These are phyloP conservation scores for Orthonychiurus folsomi DNA, from an alignment of 2,888 invertebrate species.

Conservation along the genomic window DNA sequence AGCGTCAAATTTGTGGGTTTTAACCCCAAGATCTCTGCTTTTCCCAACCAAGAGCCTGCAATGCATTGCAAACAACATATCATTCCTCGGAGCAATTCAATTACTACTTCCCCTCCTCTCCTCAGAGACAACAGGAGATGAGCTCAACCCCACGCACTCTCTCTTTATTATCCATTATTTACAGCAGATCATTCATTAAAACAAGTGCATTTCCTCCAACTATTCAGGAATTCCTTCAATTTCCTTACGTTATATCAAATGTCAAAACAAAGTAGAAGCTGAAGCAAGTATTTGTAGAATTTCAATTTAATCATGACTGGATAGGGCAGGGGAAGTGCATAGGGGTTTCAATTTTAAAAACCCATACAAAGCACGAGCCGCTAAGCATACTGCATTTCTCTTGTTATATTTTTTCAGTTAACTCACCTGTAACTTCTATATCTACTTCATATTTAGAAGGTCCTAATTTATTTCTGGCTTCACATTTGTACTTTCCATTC, in stretches of 20 bases:
- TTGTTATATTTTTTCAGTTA: too few relatives aligned
- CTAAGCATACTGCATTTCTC: too few relatives aligned
- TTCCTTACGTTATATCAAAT: too few relatives aligned
- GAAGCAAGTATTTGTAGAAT: too few relatives aligned
- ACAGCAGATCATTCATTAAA: constrained; percentile 4
- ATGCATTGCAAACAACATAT: constrained; percentile 15
- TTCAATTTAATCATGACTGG: too few relatives aligned
- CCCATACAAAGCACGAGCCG: too few relatives aligned
- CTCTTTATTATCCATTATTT: constrained; percentile 1
- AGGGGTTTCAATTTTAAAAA: too few relatives aligned
- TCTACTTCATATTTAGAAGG: constrained; percentile 23
- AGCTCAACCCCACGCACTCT: neutral
- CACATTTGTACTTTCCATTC: constrained; percentile 33
- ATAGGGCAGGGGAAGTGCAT: too few relatives aligned
- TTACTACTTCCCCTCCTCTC: constrained; percentile 12
- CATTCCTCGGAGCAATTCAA: constrained; percentile 18
- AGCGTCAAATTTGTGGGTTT: constrained; percentile 35
- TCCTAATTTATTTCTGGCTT: constrained; percentile 34
- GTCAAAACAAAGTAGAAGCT: too few relatives aligned
- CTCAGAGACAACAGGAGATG: neutral
- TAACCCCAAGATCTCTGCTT: constrained; percentile 35
- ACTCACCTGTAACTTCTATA: constrained; percentile 31
- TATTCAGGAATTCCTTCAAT: neutral
- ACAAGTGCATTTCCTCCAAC: neutral
- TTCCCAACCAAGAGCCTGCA: constrained; percentile 14